These are phyloP conservation scores for Eupsilia transversa DNA, from an alignment of 2,888 invertebrate species.

Conservation along the genomic window DNA sequence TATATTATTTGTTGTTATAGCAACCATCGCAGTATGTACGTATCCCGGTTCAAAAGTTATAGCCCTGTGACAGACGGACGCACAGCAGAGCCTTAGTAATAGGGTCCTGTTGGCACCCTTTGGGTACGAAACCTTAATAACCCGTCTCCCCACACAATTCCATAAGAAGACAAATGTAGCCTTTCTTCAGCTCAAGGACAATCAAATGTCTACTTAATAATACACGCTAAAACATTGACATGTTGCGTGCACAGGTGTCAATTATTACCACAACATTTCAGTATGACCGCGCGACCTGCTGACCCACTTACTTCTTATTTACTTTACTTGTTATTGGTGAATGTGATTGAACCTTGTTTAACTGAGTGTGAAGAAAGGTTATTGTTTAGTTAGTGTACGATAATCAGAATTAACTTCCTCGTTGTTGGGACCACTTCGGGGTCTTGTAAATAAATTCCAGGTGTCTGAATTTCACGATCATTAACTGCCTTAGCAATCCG, in stretches of 20 bases:
- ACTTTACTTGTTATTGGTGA: constrained; percentile 5
- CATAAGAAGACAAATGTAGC: background rate
- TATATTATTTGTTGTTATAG: no score
- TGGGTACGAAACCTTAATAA: no score
- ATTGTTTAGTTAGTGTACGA: background rate
- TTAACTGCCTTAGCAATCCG: background rate
- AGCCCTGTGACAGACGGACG: no score
- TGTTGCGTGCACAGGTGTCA: constrained; percentile 37
- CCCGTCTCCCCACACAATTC: background rate
- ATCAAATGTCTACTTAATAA: background rate
- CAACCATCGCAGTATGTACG: no score
- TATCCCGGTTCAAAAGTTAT: no score
- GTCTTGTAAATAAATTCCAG: background rate
- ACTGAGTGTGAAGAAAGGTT: background rate
- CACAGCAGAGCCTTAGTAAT: no score
- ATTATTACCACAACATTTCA: constrained; percentile 36
- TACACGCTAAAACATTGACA: constrained; percentile 35
- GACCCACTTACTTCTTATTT: constrained; percentile 33
- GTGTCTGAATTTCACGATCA: background rate
- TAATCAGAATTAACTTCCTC: background rate
- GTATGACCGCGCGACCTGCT: constrained; percentile 20
- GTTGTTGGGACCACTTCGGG: background rate
- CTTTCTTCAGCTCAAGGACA: background rate
- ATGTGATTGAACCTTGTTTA: constrained; percentile 8
- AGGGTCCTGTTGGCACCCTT: no score